Evolutionary conservation across 2,113 vertebrate genomes (phyloP).

Genomic region (Perca flavescens): DNA sequence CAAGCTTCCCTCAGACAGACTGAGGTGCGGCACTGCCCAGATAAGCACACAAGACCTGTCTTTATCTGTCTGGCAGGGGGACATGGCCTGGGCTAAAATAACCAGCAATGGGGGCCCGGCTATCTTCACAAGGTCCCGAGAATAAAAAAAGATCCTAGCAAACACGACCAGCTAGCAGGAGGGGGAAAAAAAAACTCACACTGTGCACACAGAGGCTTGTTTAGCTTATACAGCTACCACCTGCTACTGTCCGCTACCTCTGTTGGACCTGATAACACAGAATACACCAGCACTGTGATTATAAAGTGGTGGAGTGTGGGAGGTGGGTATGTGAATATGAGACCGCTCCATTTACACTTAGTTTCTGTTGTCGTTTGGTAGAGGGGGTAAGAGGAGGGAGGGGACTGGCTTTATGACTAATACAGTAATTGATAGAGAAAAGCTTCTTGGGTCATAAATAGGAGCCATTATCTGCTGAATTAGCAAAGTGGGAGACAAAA

Average conservation of each 20-base stretch:
- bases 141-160: constrained; percentile 64
- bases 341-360: constrained; percentile 73
- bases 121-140: constrained; percentile 70
- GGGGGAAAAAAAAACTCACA: constrained; percentile 30
- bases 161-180: constrained; percentile 40
- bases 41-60: constrained; percentile 71
- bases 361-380: constrained; percentile 63
- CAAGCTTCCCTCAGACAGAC: constrained; percentile 63
- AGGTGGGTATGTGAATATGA: constrained; percentile 68
- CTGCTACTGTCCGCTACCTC: constrained; percentile 70
- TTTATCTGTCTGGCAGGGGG: constrained; percentile 78
- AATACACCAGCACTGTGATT: constrained; percentile 57
- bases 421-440: constrained; percentile 79
- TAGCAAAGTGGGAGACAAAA: constrained; percentile 80
- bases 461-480: constrained; percentile 79
- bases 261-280: constrained; percentile 73
- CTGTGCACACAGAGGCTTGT: constrained; percentile 66
- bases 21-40: constrained; percentile 57
- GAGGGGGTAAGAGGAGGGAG: constrained; percentile 24
- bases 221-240: constrained; percentile 75
- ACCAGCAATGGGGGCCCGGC: constrained; percentile 58
- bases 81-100: constrained; percentile 67
- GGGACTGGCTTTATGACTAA: constrained; percentile 77
- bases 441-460: constrained; percentile 80
- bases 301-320: constrained; percentile 67